Evolutionary conservation across 1,140 invertebrate species (phyloP).

Genomic region (Brevipalpus yothersi): DNA sequence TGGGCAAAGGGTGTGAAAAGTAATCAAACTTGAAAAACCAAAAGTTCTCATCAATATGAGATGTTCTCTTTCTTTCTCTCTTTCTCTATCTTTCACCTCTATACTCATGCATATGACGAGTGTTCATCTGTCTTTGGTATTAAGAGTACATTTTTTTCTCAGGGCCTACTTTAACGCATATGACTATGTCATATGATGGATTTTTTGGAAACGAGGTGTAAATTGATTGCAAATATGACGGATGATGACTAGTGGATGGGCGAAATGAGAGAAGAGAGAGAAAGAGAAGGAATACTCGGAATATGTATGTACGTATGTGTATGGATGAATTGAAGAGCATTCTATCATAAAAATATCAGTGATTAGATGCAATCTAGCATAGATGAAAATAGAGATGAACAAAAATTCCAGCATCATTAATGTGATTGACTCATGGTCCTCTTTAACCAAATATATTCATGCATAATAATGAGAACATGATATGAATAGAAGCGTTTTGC

Average conservation of each 20-base stretch:
- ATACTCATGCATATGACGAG: no score
- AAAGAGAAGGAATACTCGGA: neutral
- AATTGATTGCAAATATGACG: neutral
- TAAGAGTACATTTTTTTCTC: neutral
- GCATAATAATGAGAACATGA: neutral
- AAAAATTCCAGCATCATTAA: neutral
- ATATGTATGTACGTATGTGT: neutral
- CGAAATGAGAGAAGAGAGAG: neutral
- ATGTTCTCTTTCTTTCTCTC: neutral
- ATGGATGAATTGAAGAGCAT: neutral
- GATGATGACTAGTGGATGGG: neutral
- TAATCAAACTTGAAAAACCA: no score
- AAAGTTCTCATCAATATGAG: neutral
- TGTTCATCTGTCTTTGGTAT: neutral
- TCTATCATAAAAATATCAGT: neutral
- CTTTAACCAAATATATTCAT: neutral
- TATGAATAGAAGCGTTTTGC: neutral
- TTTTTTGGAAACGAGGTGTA: neutral
- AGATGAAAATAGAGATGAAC: neutral
- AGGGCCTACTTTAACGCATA: neutral
- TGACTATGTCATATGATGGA: neutral
- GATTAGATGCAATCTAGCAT: neutral
- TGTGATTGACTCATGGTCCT: neutral
- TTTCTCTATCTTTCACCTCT: neutral
- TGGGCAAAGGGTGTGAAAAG: no score